Evolutionary conservation across 2,888 invertebrate species (phyloP), one percentile per base, ranked within the genome.

Genomic region (Adineta ricciae): DNA sequence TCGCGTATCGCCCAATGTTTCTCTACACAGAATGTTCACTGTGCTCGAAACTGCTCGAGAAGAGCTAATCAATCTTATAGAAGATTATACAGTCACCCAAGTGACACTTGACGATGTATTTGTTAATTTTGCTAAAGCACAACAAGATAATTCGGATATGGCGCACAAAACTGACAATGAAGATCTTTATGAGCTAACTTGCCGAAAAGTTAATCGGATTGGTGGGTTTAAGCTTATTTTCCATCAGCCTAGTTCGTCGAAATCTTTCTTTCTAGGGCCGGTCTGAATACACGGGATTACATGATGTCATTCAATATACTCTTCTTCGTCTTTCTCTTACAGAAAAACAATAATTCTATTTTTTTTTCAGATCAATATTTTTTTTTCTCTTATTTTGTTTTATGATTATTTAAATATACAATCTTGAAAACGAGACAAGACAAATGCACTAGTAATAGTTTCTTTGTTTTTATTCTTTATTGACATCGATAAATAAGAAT

Each of bases 1-100:
- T 87, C 90, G 90, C 87, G 88, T 91, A 19, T 88, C 89, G 11
- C 88, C 87, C 84, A 87, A 27, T n/a, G 46, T 56, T 24, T 64
- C 56, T 50, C 72, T 85, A 72, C 72, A 83, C 11, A 24, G 50
- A 36, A 85, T 85, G 16, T 85, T 85, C 49, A 54, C 64, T n/a
- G 49, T 83, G 49, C 50, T 85, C 24, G 84, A 85, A 50, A 64
- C 49, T 56, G 83, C 83, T 64, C 41, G 83, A 36, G 32, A 64
- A n/a, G 36, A 46, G 36, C 27, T 85, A 49, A 24, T 9, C 24
- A 9, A 16, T 78, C 1, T 19, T 32, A 36, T 85, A 8, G 56
- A 85, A 72, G 84, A 85, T 72, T 85, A 85, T 83, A 83, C 83
- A 1, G 49, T 85, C 38, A 36, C 64, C 2, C 84, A 85, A 56